Base-by-base conservation (phyloP, 1,140 invertebrate genomes). In the Onthophagus taurus region DNA sequence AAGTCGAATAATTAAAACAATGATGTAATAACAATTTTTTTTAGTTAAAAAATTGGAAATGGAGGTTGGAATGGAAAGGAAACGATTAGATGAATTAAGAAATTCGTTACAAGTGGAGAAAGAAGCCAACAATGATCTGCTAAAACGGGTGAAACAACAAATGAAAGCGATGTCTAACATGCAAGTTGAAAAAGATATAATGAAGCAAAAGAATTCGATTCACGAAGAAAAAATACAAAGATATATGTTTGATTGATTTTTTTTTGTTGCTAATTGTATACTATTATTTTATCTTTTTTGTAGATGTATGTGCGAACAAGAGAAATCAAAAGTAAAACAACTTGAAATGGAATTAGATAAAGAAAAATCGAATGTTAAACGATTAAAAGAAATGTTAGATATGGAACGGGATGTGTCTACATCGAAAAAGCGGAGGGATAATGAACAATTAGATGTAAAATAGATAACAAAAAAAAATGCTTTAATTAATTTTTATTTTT, bases 31-130 rank as follows among this genome's bases (percentile, higher is more conserved):
- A 18, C 4, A 19, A 31, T 26, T 9, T 23, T 20, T 48, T 49
- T 35, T 20, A 57, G 55, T 55, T 35, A 31, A 13, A 5, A 49
- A 53, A 19, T 42, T 55, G 39, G 51, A 55, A 48, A 46, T 48
- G 18, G 51, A 52, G 2, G 43, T 55, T 6, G 47, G 49, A 20
- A 17, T 50, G 18, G 53, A 55, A 45, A 51, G 50, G 34, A 34
- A 55, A 35, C 44, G 49, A 11, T 33, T 55, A 31, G 45, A 39
- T 2, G 51, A 58, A 24, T 39, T 58, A 2, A 50, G 42, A 19
- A 43, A 39, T 24, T 34, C 35, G n/a, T 20, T 55, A 24, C 43
- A 52, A 24, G 43, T 14, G 9, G 53, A 55, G 29, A 52, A 48
- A 20, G 12, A 35, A 26, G 19, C 23, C 5, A 50, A 47, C 21